Base-by-base conservation (phyloP, 2,888 invertebrate species). In the Cryptocheilus praepositus region DNA sequence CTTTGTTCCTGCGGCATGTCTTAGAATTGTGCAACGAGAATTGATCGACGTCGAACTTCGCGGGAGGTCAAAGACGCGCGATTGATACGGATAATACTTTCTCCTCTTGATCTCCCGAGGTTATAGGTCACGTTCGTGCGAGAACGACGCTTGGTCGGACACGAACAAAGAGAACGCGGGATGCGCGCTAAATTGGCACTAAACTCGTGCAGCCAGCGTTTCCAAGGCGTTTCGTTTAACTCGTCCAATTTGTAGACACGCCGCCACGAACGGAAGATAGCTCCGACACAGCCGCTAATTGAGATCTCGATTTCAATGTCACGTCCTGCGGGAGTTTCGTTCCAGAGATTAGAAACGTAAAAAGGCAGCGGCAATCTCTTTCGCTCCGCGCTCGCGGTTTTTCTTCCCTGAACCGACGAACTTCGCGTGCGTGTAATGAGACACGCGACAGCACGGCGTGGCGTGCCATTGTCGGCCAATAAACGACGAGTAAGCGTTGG, bases 341-440 rank as follows among this genome's bases (percentile, higher is more conserved):
- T 58, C 57, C 16, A 7, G 7, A 59, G 43, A 70, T 70, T 61
- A 60, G 44, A 16, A 61, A 21, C 61, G 51, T 21, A 25, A 2
- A 19, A 44, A 55, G n/a, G 46, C 46, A 15, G n/a, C n/a, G 3
- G n/a, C 46, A 46, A 46, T 46, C 46, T 15, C 13, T 11, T 16
- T 15, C 49, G 11, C 2, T 11, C 36, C 1, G 36, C 49, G 2
- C 15, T 49, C 49, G 49, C 49, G 8, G 18, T 13, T 19, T 60
- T 53, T 59, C 43, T 25, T 55, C 19, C 19, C 5, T 7, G n/a
- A 49, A 4, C 25, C 49, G 62, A 60, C 64, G 3, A 46, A 57
- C 11, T 18, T 61, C 56, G 64, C 62, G 53, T 64, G 57, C 61
- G 52, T 56, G 55, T 67, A 71, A 69, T 49, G 60, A 66, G 45